phyloP scores from a whole-genome alignment of 2,888 invertebrate genomes.

The Yponomeuta sedellus region DNA sequence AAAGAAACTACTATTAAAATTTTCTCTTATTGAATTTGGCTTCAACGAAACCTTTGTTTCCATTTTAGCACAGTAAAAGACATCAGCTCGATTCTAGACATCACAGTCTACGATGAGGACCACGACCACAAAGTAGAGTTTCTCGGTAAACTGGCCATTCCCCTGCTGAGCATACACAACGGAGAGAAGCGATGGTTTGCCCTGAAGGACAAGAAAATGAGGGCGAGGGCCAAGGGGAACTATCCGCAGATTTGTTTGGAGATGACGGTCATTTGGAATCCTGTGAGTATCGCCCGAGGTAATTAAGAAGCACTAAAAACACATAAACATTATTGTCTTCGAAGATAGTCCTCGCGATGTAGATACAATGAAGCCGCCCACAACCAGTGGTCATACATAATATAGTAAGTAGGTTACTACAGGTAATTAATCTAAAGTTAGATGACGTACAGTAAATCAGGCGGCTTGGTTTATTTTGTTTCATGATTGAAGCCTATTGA shows the following conservation, averaged over 20 bases:
- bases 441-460: no score
- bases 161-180: constrained; percentile 89
- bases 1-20: neutral
- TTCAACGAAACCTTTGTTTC: neutral
- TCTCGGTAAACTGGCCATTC: constrained; percentile 93
- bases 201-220: constrained; percentile 95
- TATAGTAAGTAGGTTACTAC: no score
- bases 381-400: no score
- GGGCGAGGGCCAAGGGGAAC: constrained; percentile 93
- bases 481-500: no score
- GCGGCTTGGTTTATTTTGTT: no score
- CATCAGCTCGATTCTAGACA: constrained; percentile 94
- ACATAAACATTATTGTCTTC: constrained; percentile 3
- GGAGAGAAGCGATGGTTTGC: constrained; percentile 97
- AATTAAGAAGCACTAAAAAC: no score
- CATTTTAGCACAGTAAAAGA: constrained; percentile 91
- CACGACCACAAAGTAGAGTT: constrained; percentile 99
- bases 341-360: no score
- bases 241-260: constrained; percentile 93
- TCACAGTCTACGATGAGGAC: constrained; percentile 98
- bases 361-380: no score
- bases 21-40: neutral
- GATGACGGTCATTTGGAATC: constrained; percentile 94
- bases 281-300: constrained; percentile 69
- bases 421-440: no score